Evolutionary conservation across 92 coral and sea anemone genomes (phyloP), one percentile per base, ranked within the genome.

Genomic region (Parazoanthus atlanticus): DNA sequence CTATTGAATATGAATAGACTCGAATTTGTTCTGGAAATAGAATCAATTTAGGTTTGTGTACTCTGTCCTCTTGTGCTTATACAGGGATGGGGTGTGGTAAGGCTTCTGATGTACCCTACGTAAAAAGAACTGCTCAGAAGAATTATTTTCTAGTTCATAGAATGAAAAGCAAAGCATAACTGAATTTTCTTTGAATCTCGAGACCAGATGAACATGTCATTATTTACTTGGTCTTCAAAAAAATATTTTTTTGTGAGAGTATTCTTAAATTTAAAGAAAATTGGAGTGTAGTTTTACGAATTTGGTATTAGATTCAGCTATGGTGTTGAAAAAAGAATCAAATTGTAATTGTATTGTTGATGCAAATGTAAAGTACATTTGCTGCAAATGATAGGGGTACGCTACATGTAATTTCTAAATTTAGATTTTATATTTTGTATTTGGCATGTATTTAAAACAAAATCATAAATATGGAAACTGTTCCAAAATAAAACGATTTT

Each of bases 361-460:
- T 75, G 46, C 12, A 36, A 75, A 75, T 75, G 17, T 75, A 36
- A 38, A 73, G 34, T 36, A 75, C 10, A 36, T 19, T 75, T 75
- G 29, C 25, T 75, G 79, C 43, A 75, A 75, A n/a, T 32, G 79
- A 38, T 75, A 36, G 79, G 79, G 21, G 79, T 9, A 33, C 17
- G 49, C 49, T 3, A 13, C 29, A 15, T 70, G 87, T 84, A 84
- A 84, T 84, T 74, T 84, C 87, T 71, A 84, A 84, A 69, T 84
- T 84, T 84, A 46, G 87, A 84, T 10, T 54, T 56, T 11, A 56
- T 21, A n/a, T 80, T 36, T 47, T 54, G 40, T 40, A 19, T 43
- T 82, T 67, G 76, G 58, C 86, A 67, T 16, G 65, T 56, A 56
- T 56, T 56, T 56, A 2, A 15, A 15, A 61, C 1, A 61, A 61